These are phyloP conservation scores for Mactromeris polynyma DNA, from an alignment of 2,888 invertebrate species.

Conservation along the genomic window DNA sequence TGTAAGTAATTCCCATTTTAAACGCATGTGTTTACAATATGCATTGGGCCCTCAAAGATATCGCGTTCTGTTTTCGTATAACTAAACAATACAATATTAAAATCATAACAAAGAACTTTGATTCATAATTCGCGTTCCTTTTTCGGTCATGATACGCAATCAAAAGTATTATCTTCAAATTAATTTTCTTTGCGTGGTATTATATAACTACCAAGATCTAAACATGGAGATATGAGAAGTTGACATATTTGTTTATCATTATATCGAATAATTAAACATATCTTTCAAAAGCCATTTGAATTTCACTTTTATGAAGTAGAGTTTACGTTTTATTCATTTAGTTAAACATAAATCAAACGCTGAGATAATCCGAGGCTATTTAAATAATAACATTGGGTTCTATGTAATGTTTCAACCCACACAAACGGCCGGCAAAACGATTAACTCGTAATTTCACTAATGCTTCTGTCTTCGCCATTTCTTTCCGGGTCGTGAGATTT, in stretches of 20 bases:
- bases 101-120: slow-evolving; percentile 11
- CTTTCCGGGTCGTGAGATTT: too few relatives aligned
- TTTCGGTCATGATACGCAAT: slow-evolving; percentile 25
- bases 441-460: too few relatives aligned
- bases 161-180: slow-evolving; percentile 61
- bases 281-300: slow-evolving; percentile 69
- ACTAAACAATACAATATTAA: slow-evolving; percentile 16
- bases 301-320: slow-evolving; percentile 59
- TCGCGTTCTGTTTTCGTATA: not conserved
- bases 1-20: not conserved
- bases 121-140: slow-evolving; percentile 20
- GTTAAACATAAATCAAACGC: slow-evolving; percentile 41
- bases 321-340: slow-evolving; percentile 43
- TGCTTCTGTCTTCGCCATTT: too few relatives aligned
- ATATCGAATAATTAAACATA: slow-evolving; percentile 59
- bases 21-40: slow-evolving; percentile 1
- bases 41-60: not conserved
- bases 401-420: not conserved
- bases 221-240: slow-evolving; percentile 60
- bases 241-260: slow-evolving; percentile 66
- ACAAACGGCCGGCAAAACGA: not conserved
- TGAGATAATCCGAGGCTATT: not conserved
- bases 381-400: not conserved
- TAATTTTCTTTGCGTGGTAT: slow-evolving; percentile 64
- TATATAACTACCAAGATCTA: slow-evolving; percentile 29